phyloP scores from a whole-genome alignment of 2,113 vertebrate genomes.

The Peromyscus californicus region DNA sequence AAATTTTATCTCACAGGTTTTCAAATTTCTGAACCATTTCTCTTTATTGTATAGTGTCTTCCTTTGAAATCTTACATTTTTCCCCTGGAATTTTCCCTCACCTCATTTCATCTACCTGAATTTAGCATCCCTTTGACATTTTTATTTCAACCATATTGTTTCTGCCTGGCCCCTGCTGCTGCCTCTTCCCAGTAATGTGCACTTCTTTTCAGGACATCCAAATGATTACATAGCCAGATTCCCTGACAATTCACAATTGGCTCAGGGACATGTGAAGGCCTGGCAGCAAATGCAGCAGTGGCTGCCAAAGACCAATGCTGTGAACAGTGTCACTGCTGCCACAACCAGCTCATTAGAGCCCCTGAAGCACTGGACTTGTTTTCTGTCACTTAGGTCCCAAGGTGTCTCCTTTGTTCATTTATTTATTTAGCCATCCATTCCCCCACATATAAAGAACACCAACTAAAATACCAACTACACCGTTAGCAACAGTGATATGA shows the following conservation, averaged over 20 bases:
- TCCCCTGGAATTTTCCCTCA: neutral
- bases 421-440: conserved; percentile 34
- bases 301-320: conserved; percentile 7
- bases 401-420: conserved; percentile 25
- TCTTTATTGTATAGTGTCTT: conserved; percentile 1
- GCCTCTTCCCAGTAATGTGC: conserved; percentile 8
- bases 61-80: neutral
- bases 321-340: neutral
- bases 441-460: neutral
- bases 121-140: conserved; percentile 30
- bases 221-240: conserved; percentile 12
- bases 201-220: neutral
- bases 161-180: neutral
- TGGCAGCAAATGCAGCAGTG: neutral
- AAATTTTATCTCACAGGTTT: neutral
- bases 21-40: neutral
- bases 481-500: neutral
- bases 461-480: neutral
- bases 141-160: conserved; percentile 37
- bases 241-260: conserved; percentile 30
- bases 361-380: neutral
- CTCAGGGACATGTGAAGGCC: neutral
- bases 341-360: neutral
- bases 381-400: neutral
- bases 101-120: conserved; percentile 14